Conservation (phyloP, 2,888 invertebrate genomes). For the Drosophila pegasa region DNA sequence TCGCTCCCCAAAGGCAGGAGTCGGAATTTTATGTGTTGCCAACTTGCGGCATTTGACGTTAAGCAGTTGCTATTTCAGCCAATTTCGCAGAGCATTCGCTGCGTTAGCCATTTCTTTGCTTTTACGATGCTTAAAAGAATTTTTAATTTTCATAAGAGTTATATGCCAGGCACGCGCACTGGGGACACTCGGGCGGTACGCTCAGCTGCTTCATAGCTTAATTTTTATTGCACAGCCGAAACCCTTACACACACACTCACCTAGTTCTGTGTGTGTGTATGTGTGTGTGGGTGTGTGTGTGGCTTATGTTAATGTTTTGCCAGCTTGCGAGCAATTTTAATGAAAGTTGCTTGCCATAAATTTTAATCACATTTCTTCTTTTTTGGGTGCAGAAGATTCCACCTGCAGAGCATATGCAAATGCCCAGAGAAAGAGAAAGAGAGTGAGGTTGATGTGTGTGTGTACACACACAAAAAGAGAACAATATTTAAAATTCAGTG, state of each 20-base stretch:
- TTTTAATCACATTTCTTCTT: slow-evolving; percentile 62
- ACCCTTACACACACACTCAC: slow-evolving; percentile 10
- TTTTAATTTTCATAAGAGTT: slow-evolving; percentile 80
- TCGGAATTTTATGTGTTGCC: not conserved
- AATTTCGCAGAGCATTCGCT: slow-evolving; percentile 32
- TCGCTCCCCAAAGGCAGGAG: not conserved
- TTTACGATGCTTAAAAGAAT: slow-evolving; percentile 64
- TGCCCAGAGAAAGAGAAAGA: not conserved
- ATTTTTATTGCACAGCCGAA: slow-evolving; percentile 69
- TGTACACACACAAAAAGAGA: slow-evolving; percentile 5
- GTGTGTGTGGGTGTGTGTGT: slow-evolving; percentile 36
- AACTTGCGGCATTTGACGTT: slow-evolving; percentile 21
- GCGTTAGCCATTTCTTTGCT: slow-evolving; percentile 34
- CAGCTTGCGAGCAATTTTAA: slow-evolving; percentile 61
- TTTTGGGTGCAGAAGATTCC: slow-evolving; percentile 8
- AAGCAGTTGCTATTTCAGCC: slow-evolving; percentile 12
- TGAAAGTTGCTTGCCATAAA: slow-evolving; percentile 61
- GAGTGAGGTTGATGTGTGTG: not conserved
- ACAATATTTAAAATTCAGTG: slow-evolving; percentile 59
- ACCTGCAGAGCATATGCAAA: slow-evolving; percentile 28
- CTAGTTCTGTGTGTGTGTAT: slow-evolving; percentile 17
- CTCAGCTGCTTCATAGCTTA: slow-evolving; percentile 60
- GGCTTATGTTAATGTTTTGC: slow-evolving; percentile 68
- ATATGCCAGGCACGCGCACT: slow-evolving; percentile 21
- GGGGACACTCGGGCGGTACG: slow-evolving; percentile 31